phyloP scores from a whole-genome alignment of 1,140 invertebrate species.

The Aphis gossypii region DNA sequence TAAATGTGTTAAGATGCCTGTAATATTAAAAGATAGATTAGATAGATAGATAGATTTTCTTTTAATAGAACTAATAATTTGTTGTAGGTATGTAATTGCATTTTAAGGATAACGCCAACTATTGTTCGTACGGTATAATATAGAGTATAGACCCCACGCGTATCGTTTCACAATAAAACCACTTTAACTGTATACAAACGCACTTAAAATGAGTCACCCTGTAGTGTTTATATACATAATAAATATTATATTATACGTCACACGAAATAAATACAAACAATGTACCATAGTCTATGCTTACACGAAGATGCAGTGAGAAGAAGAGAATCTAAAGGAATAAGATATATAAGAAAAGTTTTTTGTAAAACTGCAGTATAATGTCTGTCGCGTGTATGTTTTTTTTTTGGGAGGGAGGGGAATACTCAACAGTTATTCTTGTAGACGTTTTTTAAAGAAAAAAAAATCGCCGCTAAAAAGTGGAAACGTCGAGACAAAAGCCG shows the following conservation, averaged over 20 bases:
- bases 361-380: background rate
- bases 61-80: background rate
- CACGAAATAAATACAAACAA: background rate
- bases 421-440: slow-evolving; percentile 38
- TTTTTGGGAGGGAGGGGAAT: background rate
- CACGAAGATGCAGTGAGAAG: background rate
- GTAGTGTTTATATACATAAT: background rate
- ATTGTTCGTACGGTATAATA: background rate
- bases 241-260: background rate
- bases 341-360: slow-evolving; percentile 31
- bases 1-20: background rate
- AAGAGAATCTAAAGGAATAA: background rate
- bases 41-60: too few species aligned
- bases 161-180: background rate
- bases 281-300: background rate
- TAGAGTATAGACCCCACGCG: too few species aligned
- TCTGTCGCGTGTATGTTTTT: background rate
- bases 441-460: background rate
- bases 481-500: slow-evolving; percentile 32
- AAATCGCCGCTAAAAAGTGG: slow-evolving; percentile 12
- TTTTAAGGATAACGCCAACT: background rate
- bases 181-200: background rate
- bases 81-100: background rate
- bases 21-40: too few species aligned
- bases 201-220: background rate